Base-by-base conservation (phyloP, 2,888 invertebrate genomes). In the Lasioglossum calceatum region DNA sequence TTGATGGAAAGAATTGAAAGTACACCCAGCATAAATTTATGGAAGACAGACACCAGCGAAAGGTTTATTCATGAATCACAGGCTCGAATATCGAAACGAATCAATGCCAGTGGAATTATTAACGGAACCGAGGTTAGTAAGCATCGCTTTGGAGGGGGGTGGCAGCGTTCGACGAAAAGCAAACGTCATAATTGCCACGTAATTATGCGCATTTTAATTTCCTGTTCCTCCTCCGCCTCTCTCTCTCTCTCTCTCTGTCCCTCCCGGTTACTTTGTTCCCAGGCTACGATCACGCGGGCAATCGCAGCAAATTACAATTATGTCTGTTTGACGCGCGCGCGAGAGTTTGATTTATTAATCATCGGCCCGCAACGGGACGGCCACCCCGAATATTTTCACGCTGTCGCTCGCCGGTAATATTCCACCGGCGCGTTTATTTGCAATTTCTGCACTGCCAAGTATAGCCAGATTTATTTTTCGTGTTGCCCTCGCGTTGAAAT, bases 161-260 rank as follows among this genome's bases (percentile, higher is more conserved):
- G 76, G 79, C 86, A 77, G 67, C 67, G 67, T 70, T 78, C 86
- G 82, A 80, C 87, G 90, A 88, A 90, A 90, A 82, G 89, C 90
- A 90, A 90, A 90, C 89, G 88, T 90, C 85, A 87, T 92, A 92
- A 92, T 92, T 92, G 87, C 88, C 86, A 87, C 87, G 85, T 91
- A 86, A 92, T 92, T 92, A 91, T 91, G 91, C 87, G 91, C 90
- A 91, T 91, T 92, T 92, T 90, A 91, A 92, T 92, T 86, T 77
- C 27, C 39, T n/a, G 16, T 71, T 50, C 72, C 72, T 27, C 42
- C 12, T n/a, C 73, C 32, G 32, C 23, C 27, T 32, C 27, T 54
- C 10, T 61, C 61, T 32, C 27, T 54, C 50, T 50, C 50, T 50
- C 50, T 23, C 19, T 50, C 19, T 19, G 27, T n/a, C 0, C 2